Base-by-base conservation (phyloP, 1,140 invertebrate species). In the Oncopeltus fasciatus region DNA sequence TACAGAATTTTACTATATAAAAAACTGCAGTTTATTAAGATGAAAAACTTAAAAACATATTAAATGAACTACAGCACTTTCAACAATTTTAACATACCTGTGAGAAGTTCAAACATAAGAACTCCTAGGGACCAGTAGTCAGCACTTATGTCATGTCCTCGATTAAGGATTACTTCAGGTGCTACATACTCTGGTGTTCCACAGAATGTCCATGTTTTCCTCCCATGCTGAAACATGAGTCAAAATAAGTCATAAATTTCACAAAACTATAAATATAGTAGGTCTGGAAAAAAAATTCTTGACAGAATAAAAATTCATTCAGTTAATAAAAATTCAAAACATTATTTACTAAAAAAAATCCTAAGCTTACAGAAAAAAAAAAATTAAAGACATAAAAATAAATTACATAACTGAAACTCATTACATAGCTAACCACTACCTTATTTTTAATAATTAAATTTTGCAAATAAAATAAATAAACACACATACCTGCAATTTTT, bases 141-240 rank as follows among this genome's bases (percentile, higher is more conserved):
- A 0, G 94, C 95, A 66, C 93, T 92, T 63, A 95, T 92, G 71
- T 98, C 95, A 73, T 99, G 95, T 56, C 94, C 95, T 72, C 91
- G 85, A 74, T 98, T 98, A 31, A 98, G 78, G 69, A 98, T 96
- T 43, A 98, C 93, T 80, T 98, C 95, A 0, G 95, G 95, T 2
- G 94, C 93, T 1, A 98, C 94, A 72, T 98, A 98, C 75, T 97
- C 95, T 0, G 90, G 90, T 0, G 91, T 90, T 33, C 76, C 83
- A 74, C 93, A 96, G 80, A 98, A 98, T 2, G 95, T 98, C 95
- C 95, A 98, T 0, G 95, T 98, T 73, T 98, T 98, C 38, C 90
- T 79, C 33, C 93, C 93, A 44, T 89, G 81, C 69, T 44, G 14
- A 44, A 12, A 16, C 14, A 38, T 38, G 33, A 38, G 16, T 9